Percentiles rank a stretch among this genome's conserved stretches.
phyloP scores from a whole-genome alignment of 92 coral and sea anemone species.

The Epizoanthus rinbou region DNA sequence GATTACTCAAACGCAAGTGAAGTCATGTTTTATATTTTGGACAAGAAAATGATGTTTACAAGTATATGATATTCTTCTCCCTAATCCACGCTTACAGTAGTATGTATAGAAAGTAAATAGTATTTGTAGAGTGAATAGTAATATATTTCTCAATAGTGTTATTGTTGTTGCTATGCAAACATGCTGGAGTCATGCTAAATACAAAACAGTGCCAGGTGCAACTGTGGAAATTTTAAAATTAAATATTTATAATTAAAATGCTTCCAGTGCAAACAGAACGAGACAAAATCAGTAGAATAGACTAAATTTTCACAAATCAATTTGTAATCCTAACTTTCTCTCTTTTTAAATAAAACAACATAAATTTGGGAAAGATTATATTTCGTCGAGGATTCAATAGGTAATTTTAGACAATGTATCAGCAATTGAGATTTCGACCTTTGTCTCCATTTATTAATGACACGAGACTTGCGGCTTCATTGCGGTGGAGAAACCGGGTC shows the following conservation, averaged over 20 bases:
- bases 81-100: conserved; percentile 5
- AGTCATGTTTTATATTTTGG: background rate
- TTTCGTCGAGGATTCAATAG: too few relatives aligned
- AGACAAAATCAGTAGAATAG: too few relatives aligned
- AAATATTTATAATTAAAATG: conserved; percentile 10
- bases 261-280: too few relatives aligned
- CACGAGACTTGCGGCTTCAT: too few relatives aligned
- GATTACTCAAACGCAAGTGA: background rate
- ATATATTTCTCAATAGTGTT: background rate
- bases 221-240: background rate
- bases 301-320: too few relatives aligned
- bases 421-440: too few relatives aligned
- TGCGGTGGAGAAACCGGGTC: too few relatives aligned
- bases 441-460: too few relatives aligned
- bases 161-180: conserved; percentile 16
- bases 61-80: background rate
- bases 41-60: background rate
- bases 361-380: too few relatives aligned
- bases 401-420: too few relatives aligned
- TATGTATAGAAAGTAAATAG: background rate
- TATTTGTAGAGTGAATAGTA: background rate
- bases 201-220: conserved; percentile 26
- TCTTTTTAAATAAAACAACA: too few relatives aligned
- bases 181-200: conserved; percentile 5
- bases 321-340: too few relatives aligned